Evolutionary conservation across 2,113 vertebrate genomes (phyloP).

Genomic region (Rhinolophus ferrumequinum): DNA sequence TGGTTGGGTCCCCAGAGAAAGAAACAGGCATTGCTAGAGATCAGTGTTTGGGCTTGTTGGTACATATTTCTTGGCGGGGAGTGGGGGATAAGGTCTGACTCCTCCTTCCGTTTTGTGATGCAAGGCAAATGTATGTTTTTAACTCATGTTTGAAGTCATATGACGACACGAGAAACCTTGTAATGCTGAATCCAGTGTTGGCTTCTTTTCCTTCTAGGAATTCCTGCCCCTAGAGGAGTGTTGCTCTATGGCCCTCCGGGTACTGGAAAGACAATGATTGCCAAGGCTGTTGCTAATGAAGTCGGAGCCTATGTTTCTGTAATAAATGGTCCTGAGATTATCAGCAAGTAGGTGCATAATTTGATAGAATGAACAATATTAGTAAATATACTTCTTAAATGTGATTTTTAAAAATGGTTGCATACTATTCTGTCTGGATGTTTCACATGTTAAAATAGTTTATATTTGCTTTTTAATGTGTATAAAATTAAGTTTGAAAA

Average conservation of each 20-base stretch:
- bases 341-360: conserved; percentile 95
- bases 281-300: conserved; percentile 94
- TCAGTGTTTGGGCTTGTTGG: background rate
- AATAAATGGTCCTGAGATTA: conserved; percentile 98
- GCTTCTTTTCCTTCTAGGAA: conserved; percentile 86
- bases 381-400: background rate
- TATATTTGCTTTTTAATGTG: conserved; percentile 3
- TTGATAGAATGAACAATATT: background rate
- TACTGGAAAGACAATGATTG: conserved; percentile 98
- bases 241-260: conserved; percentile 96
- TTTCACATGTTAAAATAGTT: background rate
- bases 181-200: background rate
- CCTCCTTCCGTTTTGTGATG: background rate
- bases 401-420: background rate
- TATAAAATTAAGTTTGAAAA: conserved; percentile 17
- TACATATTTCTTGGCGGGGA: background rate
- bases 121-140: background rate
- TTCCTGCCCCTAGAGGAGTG: conserved; percentile 93
- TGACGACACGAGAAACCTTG: background rate
- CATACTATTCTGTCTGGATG: background rate
- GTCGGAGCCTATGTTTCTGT: conserved; percentile 92
- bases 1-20: background rate
- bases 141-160: background rate
- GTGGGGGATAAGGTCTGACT: background rate
- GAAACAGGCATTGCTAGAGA: background rate